A percentile compares a stretch with the other conserved stretches of the same genome.
Conservation (phyloP, 1,140 invertebrate species). For the Atopsyche davidsoni region DNA sequence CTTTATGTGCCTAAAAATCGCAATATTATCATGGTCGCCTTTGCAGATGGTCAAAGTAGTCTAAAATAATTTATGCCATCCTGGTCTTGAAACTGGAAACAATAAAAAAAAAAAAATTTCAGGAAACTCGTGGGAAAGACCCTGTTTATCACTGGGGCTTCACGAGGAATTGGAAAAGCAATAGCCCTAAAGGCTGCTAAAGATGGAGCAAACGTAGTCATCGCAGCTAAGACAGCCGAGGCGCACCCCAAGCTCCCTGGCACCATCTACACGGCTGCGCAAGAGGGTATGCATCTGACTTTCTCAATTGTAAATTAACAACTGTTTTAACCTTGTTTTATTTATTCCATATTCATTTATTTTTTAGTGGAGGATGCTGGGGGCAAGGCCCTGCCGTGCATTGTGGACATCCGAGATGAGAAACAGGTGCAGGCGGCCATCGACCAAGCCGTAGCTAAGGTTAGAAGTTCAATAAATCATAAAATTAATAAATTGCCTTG, state of each 20-base stretch:
- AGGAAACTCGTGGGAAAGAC: slow-evolving; percentile 89
- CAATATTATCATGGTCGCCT: neutral
- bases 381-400: slow-evolving; percentile 84
- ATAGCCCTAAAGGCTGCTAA: slow-evolving; percentile 90
- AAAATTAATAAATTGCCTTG: neutral
- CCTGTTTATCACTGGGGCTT: slow-evolving; percentile 93
- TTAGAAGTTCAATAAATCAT: slow-evolving; percentile 24
- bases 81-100: no score
- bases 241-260: slow-evolving; percentile 96
- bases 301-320: slow-evolving; percentile 20
- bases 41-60: neutral
- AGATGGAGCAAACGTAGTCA: slow-evolving; percentile 93
- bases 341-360: no score
- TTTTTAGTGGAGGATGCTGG: slow-evolving; percentile 79
- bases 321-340: no score
- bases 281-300: slow-evolving; percentile 91
- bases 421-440: slow-evolving; percentile 77
- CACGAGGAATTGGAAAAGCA: slow-evolving; percentile 93
- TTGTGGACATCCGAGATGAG: slow-evolving; percentile 92
- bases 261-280: slow-evolving; percentile 93
- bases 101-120: no score
- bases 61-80: no score
- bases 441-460: slow-evolving; percentile 73
- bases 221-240: slow-evolving; percentile 94
- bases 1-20: neutral